phyloP scores from a whole-genome alignment of 2,797 vertebrate genomes.

The Chrosomus eos region DNA sequence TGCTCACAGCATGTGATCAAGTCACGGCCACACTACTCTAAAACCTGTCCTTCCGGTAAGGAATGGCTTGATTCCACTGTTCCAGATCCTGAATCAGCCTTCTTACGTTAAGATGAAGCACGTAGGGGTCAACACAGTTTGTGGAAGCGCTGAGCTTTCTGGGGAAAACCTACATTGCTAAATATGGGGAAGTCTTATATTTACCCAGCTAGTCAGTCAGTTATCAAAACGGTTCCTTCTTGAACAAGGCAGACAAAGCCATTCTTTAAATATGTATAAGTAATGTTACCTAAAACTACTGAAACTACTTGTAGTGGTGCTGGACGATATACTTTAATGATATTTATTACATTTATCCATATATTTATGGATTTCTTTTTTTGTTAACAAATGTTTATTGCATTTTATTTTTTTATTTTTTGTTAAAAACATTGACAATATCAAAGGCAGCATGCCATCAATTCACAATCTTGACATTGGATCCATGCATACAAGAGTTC shows the following conservation, averaged over 20 bases:
- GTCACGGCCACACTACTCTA: not conserved
- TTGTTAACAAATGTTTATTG: no score
- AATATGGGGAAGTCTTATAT: not conserved
- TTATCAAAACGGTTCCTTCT: not conserved
- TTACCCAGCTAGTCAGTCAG: not conserved
- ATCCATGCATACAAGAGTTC: no score
- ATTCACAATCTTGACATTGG: no score
- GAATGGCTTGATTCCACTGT: not conserved
- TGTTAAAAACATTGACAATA: no score
- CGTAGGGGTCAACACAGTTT: not conserved
- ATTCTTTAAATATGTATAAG: no score
- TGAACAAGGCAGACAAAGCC: not conserved
- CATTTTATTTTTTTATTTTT: no score
- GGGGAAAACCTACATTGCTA: not conserved
- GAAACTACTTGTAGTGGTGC: not conserved
- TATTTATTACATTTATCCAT: not conserved
- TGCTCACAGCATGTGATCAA: conserved; percentile 72
- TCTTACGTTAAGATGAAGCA: not conserved
- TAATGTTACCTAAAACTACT: not conserved
- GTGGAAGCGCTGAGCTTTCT: not conserved
- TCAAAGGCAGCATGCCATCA: no score
- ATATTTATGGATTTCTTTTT: no score
- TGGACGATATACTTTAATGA: not conserved
- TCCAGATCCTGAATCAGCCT: not conserved
- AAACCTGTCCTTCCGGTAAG: not conserved